Evolutionary conservation across 1,140 invertebrate genomes (phyloP).

Genomic region (Bombyx mori): DNA sequence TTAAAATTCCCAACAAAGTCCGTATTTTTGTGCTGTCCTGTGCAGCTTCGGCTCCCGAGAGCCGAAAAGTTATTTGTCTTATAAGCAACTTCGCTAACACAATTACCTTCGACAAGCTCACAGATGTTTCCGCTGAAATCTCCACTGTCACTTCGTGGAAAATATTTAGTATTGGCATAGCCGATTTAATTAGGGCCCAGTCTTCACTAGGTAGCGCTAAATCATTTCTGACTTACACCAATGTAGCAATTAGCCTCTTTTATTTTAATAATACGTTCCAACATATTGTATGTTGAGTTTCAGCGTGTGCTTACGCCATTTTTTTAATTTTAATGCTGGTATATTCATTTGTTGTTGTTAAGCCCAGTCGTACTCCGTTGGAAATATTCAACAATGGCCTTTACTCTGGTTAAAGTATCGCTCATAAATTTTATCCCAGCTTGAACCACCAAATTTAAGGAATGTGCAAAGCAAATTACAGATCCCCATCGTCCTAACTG

Average conservation of each 20-base stretch:
- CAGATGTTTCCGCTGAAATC: constrained; percentile 1
- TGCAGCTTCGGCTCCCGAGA: constrained; percentile 1
- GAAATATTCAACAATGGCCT: background rate
- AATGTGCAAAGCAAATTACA: constrained; percentile 6
- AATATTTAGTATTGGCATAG: background rate
- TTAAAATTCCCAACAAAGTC: background rate
- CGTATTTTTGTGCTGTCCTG: background rate
- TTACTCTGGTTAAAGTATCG: constrained; percentile 2
- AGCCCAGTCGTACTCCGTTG: background rate
- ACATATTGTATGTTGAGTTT: constrained; percentile 3
- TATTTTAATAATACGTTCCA: background rate
- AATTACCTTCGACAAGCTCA: constrained; percentile 4
- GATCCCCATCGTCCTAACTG: background rate
- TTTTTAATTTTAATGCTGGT: constrained; percentile 1
- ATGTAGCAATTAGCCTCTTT: constrained; percentile 5
- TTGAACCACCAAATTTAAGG: constrained; percentile 6
- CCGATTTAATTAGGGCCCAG: background rate
- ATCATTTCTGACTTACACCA: background rate
- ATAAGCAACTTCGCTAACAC: background rate
- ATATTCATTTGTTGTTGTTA: constrained; percentile 8
- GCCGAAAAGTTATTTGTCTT: background rate
- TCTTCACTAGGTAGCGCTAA: background rate
- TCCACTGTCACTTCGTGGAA: constrained; percentile 2
- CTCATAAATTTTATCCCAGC: background rate
- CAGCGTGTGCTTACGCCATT: constrained; percentile 1